Evolutionary conservation across 1,140 invertebrate genomes (phyloP).

Genomic region (Penaeus indicus): DNA sequence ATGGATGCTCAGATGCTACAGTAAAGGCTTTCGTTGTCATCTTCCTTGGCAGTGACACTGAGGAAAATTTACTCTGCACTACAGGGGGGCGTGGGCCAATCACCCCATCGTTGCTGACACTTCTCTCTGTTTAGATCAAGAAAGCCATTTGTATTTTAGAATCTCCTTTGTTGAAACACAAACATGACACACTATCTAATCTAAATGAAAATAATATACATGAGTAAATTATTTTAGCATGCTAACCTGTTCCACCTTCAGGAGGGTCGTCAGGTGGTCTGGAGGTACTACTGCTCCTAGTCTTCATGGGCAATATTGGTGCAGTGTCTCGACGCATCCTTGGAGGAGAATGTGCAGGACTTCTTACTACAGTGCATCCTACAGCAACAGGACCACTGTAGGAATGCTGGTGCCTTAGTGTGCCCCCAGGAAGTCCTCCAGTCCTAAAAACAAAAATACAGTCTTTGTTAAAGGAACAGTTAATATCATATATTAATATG

Average conservation of each 20-base stretch:
- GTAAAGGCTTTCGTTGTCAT: constrained; percentile 52
- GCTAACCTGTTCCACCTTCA: constrained; percentile 49
- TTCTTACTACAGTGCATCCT: constrained; percentile 61
- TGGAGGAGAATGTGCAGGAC: constrained; percentile 73
- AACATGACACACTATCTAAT: neutral
- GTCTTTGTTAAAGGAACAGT: no score
- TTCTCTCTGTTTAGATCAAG: constrained; percentile 44
- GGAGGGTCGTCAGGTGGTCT: constrained; percentile 44
- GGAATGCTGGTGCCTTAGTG: constrained; percentile 53
- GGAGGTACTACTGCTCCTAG: constrained; percentile 38
- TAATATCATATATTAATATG: no score
- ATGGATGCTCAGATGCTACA: constrained; percentile 41
- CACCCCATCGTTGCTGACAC: constrained; percentile 61
- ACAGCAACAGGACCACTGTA: constrained; percentile 53
- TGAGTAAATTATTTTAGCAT: neutral
- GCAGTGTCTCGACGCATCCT: constrained; percentile 70
- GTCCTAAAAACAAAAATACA: neutral
- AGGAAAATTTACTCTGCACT: constrained; percentile 53
- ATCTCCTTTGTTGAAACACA: no score
- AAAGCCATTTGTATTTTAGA: no score
- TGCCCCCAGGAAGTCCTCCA: constrained; percentile 27
- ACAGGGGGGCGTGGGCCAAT: constrained; percentile 47
- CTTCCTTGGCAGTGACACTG: constrained; percentile 63
- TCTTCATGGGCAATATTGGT: constrained; percentile 47
- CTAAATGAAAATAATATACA: constrained; percentile 6